phyloP scores from a whole-genome alignment of 2,888 invertebrate genomes.

The Calameuta filiformis region DNA sequence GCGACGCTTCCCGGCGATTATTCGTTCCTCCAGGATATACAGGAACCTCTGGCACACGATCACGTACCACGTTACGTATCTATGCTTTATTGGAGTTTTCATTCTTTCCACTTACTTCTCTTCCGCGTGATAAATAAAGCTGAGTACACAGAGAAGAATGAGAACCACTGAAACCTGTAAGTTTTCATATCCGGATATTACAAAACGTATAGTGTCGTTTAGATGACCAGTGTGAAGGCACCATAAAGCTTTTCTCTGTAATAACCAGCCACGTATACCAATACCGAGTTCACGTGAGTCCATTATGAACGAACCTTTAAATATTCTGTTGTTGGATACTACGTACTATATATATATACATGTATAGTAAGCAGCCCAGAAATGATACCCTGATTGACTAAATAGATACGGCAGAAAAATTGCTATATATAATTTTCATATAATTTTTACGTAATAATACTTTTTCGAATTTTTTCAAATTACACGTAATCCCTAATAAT shows the following conservation, averaged over 20 bases:
- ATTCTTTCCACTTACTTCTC: background rate
- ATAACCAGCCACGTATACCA: background rate
- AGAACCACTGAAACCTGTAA: background rate
- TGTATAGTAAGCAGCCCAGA: no score
- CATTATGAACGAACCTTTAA: background rate
- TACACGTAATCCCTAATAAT: background rate
- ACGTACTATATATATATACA: background rate
- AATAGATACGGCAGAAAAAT: background rate
- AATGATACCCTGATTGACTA: no score
- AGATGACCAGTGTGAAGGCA: background rate
- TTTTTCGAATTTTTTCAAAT: background rate
- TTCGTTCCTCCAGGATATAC: background rate
- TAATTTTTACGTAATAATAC: background rate
- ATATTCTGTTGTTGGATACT: background rate
- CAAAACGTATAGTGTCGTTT: background rate
- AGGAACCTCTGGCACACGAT: background rate
- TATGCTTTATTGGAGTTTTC: background rate
- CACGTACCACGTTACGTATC: background rate
- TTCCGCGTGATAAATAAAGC: background rate
- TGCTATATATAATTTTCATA: background rate
- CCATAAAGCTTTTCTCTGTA: background rate
- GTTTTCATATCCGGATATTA: background rate
- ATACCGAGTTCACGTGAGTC: background rate
- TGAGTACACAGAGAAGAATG: background rate
- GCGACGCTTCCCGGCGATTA: background rate